phyloP scores from a whole-genome alignment of 2,888 invertebrate genomes.

The Minunthozetes semirufus region DNA sequence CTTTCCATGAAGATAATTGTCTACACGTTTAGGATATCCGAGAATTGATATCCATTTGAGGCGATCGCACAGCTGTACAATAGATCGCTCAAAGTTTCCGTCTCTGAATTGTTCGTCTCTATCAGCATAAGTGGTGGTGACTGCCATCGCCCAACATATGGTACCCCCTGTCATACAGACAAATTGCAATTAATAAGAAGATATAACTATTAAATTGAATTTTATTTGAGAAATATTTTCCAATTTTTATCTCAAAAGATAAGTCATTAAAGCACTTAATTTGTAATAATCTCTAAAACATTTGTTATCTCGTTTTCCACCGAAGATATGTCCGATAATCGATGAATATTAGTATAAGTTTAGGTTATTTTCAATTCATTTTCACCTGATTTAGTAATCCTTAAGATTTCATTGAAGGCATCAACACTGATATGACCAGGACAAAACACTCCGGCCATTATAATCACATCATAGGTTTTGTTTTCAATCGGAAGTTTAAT shows the following conservation, averaged over 20 bases:
- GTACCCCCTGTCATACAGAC: constrained; percentile 34
- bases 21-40: constrained; percentile 26
- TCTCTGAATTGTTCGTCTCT: constrained; percentile 31
- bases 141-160: constrained; percentile 30
- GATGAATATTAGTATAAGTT: too few species aligned
- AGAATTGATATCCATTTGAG: constrained; percentile 15
- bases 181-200: too few species aligned
- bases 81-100: constrained; percentile 5
- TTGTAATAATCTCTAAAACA: too few species aligned
- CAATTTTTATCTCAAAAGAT: too few species aligned
- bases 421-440: constrained; percentile 10
- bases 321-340: too few species aligned
- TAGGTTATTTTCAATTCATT: too few species aligned
- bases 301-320: too few species aligned
- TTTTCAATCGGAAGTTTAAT: constrained; percentile 27
- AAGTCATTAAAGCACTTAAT: too few species aligned
- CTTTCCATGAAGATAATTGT: constrained; percentile 5
- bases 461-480: constrained; percentile 21
- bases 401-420: constrained; percentile 5
- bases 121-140: constrained; percentile 22
- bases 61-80: constrained; percentile 17
- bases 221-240: too few species aligned
- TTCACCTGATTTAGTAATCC: neutral
- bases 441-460: constrained; percentile 32
- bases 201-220: too few species aligned